These are phyloP conservation scores for Darwinula stevensoni DNA, from an alignment of 2,888 invertebrate species.

Conservation along the genomic window DNA sequence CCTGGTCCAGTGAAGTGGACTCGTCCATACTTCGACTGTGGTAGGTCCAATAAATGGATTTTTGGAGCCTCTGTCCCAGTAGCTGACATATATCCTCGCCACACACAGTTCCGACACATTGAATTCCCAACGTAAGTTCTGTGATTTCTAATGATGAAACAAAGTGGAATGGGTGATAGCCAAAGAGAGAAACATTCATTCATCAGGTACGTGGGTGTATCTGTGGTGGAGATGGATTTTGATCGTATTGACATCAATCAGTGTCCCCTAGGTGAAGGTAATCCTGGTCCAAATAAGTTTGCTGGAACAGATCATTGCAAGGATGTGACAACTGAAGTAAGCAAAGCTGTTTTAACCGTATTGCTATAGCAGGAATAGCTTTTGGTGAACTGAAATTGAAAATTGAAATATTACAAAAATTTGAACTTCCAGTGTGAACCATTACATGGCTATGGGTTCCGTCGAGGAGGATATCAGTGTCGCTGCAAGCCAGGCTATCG, in stretches of 20 bases:
- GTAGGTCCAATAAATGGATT: conserved; percentile 78
- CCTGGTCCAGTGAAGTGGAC: conserved; percentile 85
- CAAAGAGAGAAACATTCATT: too few species aligned
- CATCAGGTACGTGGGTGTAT: conserved; percentile 56
- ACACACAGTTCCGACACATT: conserved; percentile 68
- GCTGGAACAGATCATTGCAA: conserved; percentile 70
- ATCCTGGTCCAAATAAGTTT: conserved; percentile 60
- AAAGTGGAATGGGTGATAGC: too few species aligned
- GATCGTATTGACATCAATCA: conserved; percentile 92
- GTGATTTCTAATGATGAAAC: too few species aligned
- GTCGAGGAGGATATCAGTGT: conserved; percentile 82
- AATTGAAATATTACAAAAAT: not conserved
- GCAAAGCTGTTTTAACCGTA: not conserved
- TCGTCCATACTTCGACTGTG: conserved; percentile 84
- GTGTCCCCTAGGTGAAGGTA: conserved; percentile 65
- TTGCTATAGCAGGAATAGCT: not conserved
- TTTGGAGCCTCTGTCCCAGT: conserved; percentile 78
- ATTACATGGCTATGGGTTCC: conserved; percentile 76
- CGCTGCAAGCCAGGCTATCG: conserved; percentile 66
- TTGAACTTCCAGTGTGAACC: conserved; percentile 47
- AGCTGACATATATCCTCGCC: conserved; percentile 76
- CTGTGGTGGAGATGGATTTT: conserved; percentile 83
- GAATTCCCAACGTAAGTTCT: conserved; percentile 79
- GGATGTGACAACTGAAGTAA: conserved; percentile 53
- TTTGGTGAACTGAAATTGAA: conserved; percentile 1